These are phyloP conservation scores for Aporrectodea caliginosa DNA, from an alignment of 1,140 invertebrate genomes.

Conservation along the genomic window DNA sequence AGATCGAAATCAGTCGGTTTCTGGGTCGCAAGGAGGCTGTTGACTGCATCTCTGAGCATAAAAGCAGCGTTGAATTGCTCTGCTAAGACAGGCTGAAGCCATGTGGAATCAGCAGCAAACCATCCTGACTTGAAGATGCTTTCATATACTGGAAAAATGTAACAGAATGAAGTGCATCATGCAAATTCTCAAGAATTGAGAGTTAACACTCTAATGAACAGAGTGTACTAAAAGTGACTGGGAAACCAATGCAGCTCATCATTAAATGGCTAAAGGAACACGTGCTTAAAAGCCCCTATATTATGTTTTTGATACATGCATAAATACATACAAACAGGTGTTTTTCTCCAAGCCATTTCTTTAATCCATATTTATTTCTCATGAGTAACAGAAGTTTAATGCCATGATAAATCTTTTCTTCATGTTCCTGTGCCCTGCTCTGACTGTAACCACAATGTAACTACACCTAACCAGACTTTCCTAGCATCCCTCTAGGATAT, in stretches of 20 bases:
- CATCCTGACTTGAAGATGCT: slow-evolving; percentile 40
- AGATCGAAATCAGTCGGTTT: slow-evolving; percentile 40
- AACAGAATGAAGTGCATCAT: slow-evolving; percentile 11
- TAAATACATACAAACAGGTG: not conserved
- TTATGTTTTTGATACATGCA: not conserved
- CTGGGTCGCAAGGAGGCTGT: slow-evolving; percentile 36
- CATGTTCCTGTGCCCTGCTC: too few species aligned
- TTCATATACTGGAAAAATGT: not conserved
- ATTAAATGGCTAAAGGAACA: not conserved
- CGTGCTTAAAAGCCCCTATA: too few species aligned
- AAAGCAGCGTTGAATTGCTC: slow-evolving; percentile 36
- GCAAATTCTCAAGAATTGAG: too few species aligned
- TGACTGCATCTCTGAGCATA: slow-evolving; percentile 36
- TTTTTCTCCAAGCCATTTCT: too few species aligned
- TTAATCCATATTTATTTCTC: too few species aligned
- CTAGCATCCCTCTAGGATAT: too few species aligned
- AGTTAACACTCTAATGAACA: too few species aligned
- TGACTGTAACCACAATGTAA: too few species aligned
- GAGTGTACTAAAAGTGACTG: slow-evolving; percentile 12
- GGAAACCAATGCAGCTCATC: slow-evolving; percentile 3
- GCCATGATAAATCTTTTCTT: too few species aligned
- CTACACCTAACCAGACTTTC: too few species aligned
- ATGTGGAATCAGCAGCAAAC: slow-evolving; percentile 33
- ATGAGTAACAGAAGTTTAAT: too few species aligned
- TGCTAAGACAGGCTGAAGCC: slow-evolving; percentile 35